Conservation (phyloP, 2,113 vertebrate species). For the Fulica atra region DNA sequence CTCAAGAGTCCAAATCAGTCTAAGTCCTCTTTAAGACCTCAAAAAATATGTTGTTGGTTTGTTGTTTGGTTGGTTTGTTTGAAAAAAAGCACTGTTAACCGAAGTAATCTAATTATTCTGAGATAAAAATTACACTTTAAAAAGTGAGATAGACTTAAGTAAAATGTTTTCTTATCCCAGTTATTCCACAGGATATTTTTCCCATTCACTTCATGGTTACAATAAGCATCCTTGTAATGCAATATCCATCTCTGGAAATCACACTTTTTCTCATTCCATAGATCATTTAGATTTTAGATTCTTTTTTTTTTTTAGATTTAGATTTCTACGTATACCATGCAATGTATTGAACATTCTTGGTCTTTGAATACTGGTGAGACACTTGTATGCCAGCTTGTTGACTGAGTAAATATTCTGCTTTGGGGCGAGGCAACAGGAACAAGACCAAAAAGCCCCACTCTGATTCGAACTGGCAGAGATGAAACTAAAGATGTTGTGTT, state of each 20-base stretch:
- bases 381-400: not conserved
- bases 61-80: too few species aligned
- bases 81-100: too few species aligned
- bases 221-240: not conserved
- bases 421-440: not conserved
- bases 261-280: not conserved
- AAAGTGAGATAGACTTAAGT: not conserved
- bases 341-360: accelerated
- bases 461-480: not conserved
- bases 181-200: not conserved
- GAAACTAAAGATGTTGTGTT: not conserved
- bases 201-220: not conserved
- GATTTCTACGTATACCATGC: not conserved
- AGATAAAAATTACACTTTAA: not conserved
- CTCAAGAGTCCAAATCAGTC: not conserved
- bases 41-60: not conserved
- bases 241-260: not conserved
- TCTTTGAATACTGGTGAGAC: not conserved
- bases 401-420: not conserved
- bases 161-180: not conserved
- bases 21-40: not conserved
- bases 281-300: not conserved
- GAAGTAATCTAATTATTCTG: not conserved
- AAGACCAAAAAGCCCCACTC: not conserved
- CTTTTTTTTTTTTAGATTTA: not conserved